Conservation (phyloP, 2,113 vertebrate species). For the Ariopsis seemanni region DNA sequence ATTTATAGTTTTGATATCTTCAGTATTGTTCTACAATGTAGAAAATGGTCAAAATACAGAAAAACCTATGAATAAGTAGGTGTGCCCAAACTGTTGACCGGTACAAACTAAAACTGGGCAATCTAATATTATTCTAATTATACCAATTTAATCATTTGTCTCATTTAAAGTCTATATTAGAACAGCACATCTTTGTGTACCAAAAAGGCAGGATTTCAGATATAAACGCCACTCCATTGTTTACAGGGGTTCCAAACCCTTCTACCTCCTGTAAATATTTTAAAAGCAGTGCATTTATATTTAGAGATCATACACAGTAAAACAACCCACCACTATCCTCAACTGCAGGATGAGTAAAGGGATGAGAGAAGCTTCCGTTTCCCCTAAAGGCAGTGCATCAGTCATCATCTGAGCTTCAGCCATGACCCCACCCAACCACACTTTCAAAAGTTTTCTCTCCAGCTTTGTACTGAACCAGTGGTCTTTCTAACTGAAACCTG, state of each 20-base stretch:
- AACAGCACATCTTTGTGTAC: not conserved
- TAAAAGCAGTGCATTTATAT: slow-evolving; percentile 3
- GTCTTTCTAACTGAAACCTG: slow-evolving; percentile 72
- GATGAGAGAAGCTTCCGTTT: slow-evolving; percentile 6
- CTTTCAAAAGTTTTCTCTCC: slow-evolving; percentile 59
- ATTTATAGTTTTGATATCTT: too few species aligned
- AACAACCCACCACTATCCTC: not conserved
- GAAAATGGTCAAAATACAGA: too few species aligned
- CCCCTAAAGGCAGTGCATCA: slow-evolving; percentile 42
- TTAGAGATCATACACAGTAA: not conserved
- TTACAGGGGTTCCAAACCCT: not conserved
- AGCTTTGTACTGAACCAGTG: slow-evolving; percentile 62
- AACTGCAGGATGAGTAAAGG: slow-evolving; percentile 5
- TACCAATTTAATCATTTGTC: not conserved
- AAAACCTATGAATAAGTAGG: too few species aligned
- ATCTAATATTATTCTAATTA: not conserved
- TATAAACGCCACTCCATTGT: not conserved
- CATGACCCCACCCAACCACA: slow-evolving; percentile 63
- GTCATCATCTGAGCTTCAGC: slow-evolving; percentile 46
- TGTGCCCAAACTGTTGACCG: too few species aligned
- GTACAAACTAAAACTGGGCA: not conserved
- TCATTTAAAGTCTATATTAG: not conserved
- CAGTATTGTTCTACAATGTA: too few species aligned
- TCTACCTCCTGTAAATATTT: slow-evolving; percentile 16
- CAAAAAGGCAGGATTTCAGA: not conserved